These are phyloP conservation scores for Heliconius erato DNA, from an alignment of 2,888 invertebrate species.

Conservation along the genomic window DNA sequence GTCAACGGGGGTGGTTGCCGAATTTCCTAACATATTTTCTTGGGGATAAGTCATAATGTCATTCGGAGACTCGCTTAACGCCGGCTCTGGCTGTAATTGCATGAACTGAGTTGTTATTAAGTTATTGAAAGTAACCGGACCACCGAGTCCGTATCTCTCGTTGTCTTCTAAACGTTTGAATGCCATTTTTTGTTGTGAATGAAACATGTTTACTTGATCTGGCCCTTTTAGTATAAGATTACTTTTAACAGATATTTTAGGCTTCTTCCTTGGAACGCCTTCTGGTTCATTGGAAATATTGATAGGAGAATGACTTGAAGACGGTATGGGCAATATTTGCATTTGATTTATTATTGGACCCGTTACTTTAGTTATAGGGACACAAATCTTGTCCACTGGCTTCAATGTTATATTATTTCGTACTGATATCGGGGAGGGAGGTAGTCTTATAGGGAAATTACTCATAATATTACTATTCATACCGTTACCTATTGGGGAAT, in stretches of 20 bases:
- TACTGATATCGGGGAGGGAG: slow-evolving; percentile 67
- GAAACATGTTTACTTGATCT: slow-evolving; percentile 81
- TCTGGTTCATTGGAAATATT: slow-evolving; percentile 69
- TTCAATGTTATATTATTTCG: slow-evolving; percentile 76
- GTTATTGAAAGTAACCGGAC: slow-evolving; percentile 80
- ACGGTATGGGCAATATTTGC: slow-evolving; percentile 78
- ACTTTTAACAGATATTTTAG: slow-evolving; percentile 84
- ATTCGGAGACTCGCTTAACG: slow-evolving; percentile 73
- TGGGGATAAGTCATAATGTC: slow-evolving; percentile 73
- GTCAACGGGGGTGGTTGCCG: slow-evolving; percentile 72
- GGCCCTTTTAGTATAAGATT: slow-evolving; percentile 82
- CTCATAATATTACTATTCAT: slow-evolving; percentile 76
- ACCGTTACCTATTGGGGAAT: slow-evolving; percentile 66
- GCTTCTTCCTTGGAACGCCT: slow-evolving; percentile 77
- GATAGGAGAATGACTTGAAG: slow-evolving; percentile 76
- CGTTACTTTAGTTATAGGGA: slow-evolving; percentile 72
- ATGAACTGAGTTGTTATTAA: slow-evolving; percentile 80
- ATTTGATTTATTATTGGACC: slow-evolving; percentile 80
- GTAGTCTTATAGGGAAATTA: slow-evolving; percentile 77
- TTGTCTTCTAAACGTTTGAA: slow-evolving; percentile 78
- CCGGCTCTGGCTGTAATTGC: slow-evolving; percentile 77
- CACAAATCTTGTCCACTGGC: slow-evolving; percentile 74
- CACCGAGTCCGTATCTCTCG: slow-evolving; percentile 74
- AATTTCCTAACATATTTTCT: slow-evolving; percentile 68
- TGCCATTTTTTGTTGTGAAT: slow-evolving; percentile 83